Percentiles rank a stretch among this genome's conserved stretches.
phyloP scores from a whole-genome alignment of 2,797 vertebrate species.

The Odontamblyopus lacepedii region DNA sequence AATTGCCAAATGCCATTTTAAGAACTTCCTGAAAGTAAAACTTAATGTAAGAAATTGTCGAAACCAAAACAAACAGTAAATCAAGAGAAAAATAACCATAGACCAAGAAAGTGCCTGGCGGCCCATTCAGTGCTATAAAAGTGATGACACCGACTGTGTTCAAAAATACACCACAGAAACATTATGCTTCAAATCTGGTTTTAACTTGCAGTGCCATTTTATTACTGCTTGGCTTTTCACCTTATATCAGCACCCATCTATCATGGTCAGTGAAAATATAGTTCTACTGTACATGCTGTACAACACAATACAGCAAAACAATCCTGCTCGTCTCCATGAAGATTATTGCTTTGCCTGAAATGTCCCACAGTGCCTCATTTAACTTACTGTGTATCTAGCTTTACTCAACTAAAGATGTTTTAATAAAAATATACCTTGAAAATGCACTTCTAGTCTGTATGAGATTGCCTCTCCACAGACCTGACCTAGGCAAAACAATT shows the following conservation, averaged over 20 bases:
- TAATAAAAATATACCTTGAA: too few relatives aligned
- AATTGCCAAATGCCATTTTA: not conserved
- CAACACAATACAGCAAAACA: not conserved
- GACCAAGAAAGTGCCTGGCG: conserved; percentile 2
- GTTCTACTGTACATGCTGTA: not conserved
- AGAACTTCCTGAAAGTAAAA: not conserved
- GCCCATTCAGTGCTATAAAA: conserved; percentile 4
- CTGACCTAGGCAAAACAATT: too few relatives aligned
- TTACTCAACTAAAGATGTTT: not conserved
- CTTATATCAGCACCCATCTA: not conserved
- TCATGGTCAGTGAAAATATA: not conserved
- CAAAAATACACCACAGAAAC: conserved; percentile 16
- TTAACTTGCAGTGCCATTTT: conserved; percentile 14
- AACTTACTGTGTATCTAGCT: not conserved
- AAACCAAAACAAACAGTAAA: not conserved
- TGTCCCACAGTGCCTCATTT: not conserved
- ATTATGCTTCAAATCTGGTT: conserved; percentile 12
- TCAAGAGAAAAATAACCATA: not conserved
- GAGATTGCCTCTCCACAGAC: too few relatives aligned
- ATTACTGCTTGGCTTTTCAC: conserved; percentile 8
- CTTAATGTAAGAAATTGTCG: not conserved
- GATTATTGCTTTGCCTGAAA: not conserved
- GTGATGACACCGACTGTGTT: not conserved
- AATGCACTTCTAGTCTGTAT: too few relatives aligned
- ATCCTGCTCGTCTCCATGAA: not conserved